Evolutionary conservation across 1,140 invertebrate species (phyloP).

Genomic region (Paracyclopina nana): DNA sequence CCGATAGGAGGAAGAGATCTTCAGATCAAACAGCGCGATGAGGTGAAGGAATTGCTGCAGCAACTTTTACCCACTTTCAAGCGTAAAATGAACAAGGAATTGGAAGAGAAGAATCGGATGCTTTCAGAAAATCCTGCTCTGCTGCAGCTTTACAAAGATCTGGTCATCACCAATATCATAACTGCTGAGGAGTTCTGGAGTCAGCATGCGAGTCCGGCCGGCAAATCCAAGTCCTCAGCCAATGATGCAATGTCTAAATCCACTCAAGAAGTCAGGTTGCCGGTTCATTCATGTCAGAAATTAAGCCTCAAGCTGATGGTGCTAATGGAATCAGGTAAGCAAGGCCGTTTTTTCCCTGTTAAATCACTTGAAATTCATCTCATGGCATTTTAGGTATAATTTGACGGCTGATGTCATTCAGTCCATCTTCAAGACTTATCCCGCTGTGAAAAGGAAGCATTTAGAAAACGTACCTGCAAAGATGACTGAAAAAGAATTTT

Average conservation of each 20-base stretch:
- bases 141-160: conserved; percentile 67
- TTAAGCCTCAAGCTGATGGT: conserved; percentile 90
- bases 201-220: conserved; percentile 45
- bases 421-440: conserved; percentile 97
- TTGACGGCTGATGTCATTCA: conserved; percentile 90
- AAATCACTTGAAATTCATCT: too few relatives aligned
- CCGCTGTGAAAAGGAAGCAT: conserved; percentile 91
- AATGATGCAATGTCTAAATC: too few relatives aligned
- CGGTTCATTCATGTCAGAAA: conserved; percentile 49
- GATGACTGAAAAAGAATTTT: conserved; percentile 89
- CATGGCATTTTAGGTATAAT: conserved; percentile 94
- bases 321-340: too few relatives aligned
- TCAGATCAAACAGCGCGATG: conserved; percentile 72
- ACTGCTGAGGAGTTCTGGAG: conserved; percentile 92
- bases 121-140: conserved; percentile 61
- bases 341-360: too few relatives aligned
- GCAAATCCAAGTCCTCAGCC: conserved; percentile 43
- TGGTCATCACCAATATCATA: conserved; percentile 81
- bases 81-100: conserved; percentile 65
- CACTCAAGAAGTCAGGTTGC: conserved; percentile 60
- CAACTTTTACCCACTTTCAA: conserved; percentile 87
- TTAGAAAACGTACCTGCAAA: conserved; percentile 85
- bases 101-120: conserved; percentile 67
- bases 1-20: conserved; percentile 43
- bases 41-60: conserved; percentile 78